phyloP scores from a whole-genome alignment of 2,888 invertebrate species.

The Strigamia transsilvanica region DNA sequence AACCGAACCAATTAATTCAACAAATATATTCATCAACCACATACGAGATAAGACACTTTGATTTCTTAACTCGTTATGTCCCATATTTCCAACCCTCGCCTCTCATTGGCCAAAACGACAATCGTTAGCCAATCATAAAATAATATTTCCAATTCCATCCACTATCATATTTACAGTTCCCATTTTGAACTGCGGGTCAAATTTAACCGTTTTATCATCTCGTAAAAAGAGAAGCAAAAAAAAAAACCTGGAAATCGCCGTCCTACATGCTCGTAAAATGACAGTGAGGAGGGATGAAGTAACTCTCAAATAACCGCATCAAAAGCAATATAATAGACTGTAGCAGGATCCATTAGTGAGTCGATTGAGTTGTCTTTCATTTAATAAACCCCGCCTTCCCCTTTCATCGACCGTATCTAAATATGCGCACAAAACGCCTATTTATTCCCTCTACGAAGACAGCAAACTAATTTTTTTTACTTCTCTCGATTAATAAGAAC shows the following conservation, averaged over 20 bases:
- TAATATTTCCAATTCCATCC: too few species aligned
- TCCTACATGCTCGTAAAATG: not conserved
- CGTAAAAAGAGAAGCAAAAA: too few species aligned
- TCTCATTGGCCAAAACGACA: not conserved
- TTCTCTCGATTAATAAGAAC: too few species aligned
- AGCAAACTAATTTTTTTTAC: too few species aligned
- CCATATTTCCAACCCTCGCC: not conserved
- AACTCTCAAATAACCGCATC: slow-evolving; percentile 32
- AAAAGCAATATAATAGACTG: slow-evolving; percentile 37
- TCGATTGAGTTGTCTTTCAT: slow-evolving; percentile 25
- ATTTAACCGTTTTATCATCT: too few species aligned
- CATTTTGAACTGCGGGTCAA: too few species aligned
- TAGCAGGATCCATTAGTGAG: slow-evolving; percentile 37
- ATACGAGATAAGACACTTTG: too few species aligned
- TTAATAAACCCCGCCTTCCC: slow-evolving; percentile 16
- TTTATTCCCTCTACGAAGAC: not conserved
- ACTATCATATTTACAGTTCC: too few species aligned
- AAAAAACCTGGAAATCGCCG: not conserved
- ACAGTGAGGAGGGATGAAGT: not conserved
- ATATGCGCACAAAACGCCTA: not conserved
- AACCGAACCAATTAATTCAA: too few species aligned
- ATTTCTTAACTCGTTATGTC: not conserved
- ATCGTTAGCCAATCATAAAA: not conserved
- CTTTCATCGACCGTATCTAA: slow-evolving; percentile 8
- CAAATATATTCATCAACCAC: too few species aligned